A percentile compares a stretch with the other conserved stretches of the same genome.
These are phyloP conservation scores for Aphelenchoides besseyi DNA, from an alignment of 1,140 invertebrate species.

Conservation along the genomic window DNA sequence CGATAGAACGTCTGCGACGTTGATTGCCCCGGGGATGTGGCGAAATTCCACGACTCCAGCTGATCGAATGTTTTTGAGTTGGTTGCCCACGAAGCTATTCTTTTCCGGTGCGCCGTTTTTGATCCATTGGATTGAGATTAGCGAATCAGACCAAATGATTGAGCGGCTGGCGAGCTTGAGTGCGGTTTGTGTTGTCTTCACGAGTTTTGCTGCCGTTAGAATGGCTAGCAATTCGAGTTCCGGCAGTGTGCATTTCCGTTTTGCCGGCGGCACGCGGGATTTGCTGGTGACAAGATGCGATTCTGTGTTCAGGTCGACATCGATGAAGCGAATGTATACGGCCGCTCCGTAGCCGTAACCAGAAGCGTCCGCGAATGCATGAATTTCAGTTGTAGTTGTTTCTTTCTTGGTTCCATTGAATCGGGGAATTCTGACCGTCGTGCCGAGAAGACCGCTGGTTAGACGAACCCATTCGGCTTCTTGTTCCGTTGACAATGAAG, in stretches of 20 bases:
- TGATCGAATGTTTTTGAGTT: not conserved
- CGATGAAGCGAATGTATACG: slow-evolving; percentile 7
- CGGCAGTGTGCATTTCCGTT: slow-evolving; percentile 14
- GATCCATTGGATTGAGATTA: slow-evolving; percentile 13
- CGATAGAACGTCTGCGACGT: slow-evolving; percentile 27
- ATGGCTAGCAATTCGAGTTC: slow-evolving; percentile 20
- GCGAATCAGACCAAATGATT: slow-evolving; percentile 26
- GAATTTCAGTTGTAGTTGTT: too few relatives aligned
- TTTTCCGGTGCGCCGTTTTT: not conserved
- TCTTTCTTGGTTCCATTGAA: too few relatives aligned
- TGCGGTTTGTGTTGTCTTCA: not conserved
- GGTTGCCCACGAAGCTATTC: slow-evolving; percentile 15
- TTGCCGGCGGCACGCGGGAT: slow-evolving; percentile 6
- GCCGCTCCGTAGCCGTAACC: slow-evolving; percentile 25
- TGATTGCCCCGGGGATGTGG: slow-evolving; percentile 21
- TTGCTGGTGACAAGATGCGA: slow-evolving; percentile 20
- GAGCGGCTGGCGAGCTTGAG: not conserved
- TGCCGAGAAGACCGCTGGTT: too few relatives aligned
- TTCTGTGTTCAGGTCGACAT: too few relatives aligned
- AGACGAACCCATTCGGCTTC: not conserved
- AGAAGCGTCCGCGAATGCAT: slow-evolving; percentile 26
- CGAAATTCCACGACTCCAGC: slow-evolving; percentile 8
- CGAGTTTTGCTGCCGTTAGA: not conserved
- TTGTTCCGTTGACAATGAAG: not conserved
- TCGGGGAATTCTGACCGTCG: too few relatives aligned